Base-by-base conservation (phyloP, 2,797 vertebrate genomes). In the Knipowitschia caucasica region DNA sequence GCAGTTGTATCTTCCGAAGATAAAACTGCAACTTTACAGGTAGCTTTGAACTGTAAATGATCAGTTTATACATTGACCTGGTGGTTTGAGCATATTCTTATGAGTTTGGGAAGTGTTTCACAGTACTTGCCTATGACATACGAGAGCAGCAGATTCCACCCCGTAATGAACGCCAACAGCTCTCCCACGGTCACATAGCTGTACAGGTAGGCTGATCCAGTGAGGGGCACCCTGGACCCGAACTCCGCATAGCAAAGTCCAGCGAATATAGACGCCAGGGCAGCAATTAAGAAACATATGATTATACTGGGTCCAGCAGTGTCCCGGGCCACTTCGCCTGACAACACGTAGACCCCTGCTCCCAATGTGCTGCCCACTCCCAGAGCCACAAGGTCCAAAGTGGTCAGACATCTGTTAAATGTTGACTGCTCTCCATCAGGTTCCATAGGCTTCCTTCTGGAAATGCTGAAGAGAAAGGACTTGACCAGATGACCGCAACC, bases 111-210 rank as follows among this genome's bases (percentile, higher is more conserved):
- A 17, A 18, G 17, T 3, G 15, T 18, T 8, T 25, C 25, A 31
- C 62, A 17, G 40, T 23, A 66, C 68, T 83, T 77, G 24, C 93
- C 94, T 4, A 95, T 94, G 50, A 94, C 31, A 1, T 93, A 95
- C 36, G 94, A 94, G 18, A 95, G 90, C 8, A 96, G 76, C 55
- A 96, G 85, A 73, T 95, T 95, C 93, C 94, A 95, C 0, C 92
- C 94, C 0, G 93, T 87, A 3, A 92, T 69, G 46, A 95, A 95
- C 1, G 93, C 93, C 84, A 92, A 89, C 44, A 95, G 81, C 77
- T 95, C 94, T 0, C 93, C 93, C n/a, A 94, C 79, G 0, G 92
- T 92, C 73, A 94, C 84, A 0, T 94, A 95, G 80, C 91, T 94
- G 87, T 95, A 95, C 25, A 95, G 90, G 80, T 95, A 95, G 7